phyloP scores from a whole-genome alignment of 2,888 invertebrate genomes.

The Mimas tiliae region DNA sequence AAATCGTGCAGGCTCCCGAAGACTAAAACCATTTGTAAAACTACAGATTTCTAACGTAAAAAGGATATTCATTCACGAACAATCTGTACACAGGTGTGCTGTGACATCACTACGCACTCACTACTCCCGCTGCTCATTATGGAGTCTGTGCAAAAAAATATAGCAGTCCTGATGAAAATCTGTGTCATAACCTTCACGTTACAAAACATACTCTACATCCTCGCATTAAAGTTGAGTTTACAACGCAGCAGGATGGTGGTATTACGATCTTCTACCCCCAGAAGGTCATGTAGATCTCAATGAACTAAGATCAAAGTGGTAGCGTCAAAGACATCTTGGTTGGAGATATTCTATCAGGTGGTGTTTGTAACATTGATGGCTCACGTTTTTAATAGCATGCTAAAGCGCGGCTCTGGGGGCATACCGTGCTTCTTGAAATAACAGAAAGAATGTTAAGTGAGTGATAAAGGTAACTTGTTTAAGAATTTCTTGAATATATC shows the following conservation, averaged over 20 bases:
- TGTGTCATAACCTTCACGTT: constrained; percentile 31
- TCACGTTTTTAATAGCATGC: constrained; percentile 46
- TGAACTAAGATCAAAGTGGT: constrained; percentile 50
- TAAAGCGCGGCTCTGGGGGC: constrained; percentile 30
- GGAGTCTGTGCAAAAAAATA: constrained; percentile 53
- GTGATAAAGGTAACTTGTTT: background rate
- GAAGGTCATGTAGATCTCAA: constrained; percentile 43
- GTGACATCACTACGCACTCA: constrained; percentile 38
- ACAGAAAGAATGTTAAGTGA: background rate
- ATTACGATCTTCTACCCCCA: constrained; percentile 30
- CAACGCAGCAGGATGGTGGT: background rate
- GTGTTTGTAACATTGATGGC: constrained; percentile 49
- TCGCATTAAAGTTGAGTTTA: background rate
- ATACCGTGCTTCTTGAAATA: background rate
- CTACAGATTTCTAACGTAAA: background rate
- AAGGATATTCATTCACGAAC: background rate
- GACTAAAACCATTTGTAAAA: background rate
- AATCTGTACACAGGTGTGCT: constrained; percentile 13
- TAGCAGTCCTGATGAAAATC: constrained; percentile 38
- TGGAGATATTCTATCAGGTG: constrained; percentile 56
- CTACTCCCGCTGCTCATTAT: constrained; percentile 62
- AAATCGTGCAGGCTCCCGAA: too few species aligned
- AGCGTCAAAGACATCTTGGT: constrained; percentile 54
- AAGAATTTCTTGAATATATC: background rate
- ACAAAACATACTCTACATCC: constrained; percentile 27